Percentiles rank a stretch among this genome's conserved stretches.
Conservation (phyloP, 2,797 vertebrate genomes). For the Poeciliopsis presidionis region DNA sequence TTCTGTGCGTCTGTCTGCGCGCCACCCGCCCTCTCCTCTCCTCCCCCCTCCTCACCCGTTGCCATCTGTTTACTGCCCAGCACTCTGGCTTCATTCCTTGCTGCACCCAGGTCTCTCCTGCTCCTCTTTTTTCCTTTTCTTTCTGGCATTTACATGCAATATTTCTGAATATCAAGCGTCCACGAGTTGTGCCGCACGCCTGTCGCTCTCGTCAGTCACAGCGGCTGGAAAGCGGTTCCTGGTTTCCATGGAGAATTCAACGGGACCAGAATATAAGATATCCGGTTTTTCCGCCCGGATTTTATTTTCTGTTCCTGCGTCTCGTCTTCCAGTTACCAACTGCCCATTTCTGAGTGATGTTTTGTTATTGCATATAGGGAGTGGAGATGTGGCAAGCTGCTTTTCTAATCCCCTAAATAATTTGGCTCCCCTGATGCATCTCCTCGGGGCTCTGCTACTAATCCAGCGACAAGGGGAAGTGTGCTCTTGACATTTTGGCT, state of each 20-base stretch:
- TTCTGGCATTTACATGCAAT: conserved; percentile 20
- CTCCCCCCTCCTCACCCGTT: conserved; percentile 43
- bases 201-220: background rate
- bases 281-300: background rate
- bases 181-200: background rate
- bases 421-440: background rate
- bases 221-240: background rate
- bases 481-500: conserved; percentile 30
- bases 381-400: background rate
- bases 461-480: conserved; percentile 22
- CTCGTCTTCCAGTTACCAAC: background rate
- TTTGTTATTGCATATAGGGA: background rate
- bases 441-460: conserved; percentile 11
- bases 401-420: background rate
- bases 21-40: conserved; percentile 30
- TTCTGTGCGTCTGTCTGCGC: conserved; percentile 52
- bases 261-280: background rate
- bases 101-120: conserved; percentile 55
- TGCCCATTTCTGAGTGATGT: background rate
- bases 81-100: conserved; percentile 62
- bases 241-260: background rate
- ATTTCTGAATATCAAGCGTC: conserved; percentile 16
- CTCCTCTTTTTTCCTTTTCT: conserved; percentile 15
- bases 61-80: conserved; percentile 78
- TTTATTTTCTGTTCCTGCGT: background rate